phyloP scores from a whole-genome alignment of 2,113 vertebrate genomes.

The Octodon degus region DNA sequence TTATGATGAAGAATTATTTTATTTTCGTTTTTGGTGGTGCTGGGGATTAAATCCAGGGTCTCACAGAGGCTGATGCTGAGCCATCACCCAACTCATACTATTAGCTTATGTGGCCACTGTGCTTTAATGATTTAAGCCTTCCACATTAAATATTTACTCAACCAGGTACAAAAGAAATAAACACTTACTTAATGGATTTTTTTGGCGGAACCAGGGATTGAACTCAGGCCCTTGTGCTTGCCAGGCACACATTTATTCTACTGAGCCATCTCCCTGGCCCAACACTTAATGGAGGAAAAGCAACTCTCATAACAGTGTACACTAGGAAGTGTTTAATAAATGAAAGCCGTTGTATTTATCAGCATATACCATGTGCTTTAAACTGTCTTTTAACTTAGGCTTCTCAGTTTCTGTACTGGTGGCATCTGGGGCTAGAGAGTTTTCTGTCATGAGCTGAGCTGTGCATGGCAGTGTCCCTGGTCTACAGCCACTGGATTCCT shows the following conservation, averaged over 20 bases:
- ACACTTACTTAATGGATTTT: not conserved
- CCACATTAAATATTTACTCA: not conserved
- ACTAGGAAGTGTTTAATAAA: not conserved
- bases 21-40: not conserved
- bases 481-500: not conserved
- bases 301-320: not conserved
- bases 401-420: not conserved
- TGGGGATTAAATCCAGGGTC: not conserved
- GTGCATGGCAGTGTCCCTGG: not conserved
- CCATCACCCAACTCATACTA: not conserved
- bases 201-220: too few relatives aligned
- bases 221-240: too few relatives aligned
- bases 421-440: not conserved
- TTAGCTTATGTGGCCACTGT: not conserved
- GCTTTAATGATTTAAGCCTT: not conserved
- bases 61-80: not conserved
- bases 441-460: not conserved
- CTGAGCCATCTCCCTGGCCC: too few relatives aligned
- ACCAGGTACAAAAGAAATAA: slow-evolving; percentile 10
- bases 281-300: not conserved
- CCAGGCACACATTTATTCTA: too few relatives aligned
- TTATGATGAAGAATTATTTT: not conserved
- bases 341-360: not conserved
- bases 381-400: not conserved
- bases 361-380: not conserved